A percentile compares a stretch with the other conserved stretches of the same genome.
Conservation (phyloP, 2,888 invertebrate species). For the Pheosia gnoma region DNA sequence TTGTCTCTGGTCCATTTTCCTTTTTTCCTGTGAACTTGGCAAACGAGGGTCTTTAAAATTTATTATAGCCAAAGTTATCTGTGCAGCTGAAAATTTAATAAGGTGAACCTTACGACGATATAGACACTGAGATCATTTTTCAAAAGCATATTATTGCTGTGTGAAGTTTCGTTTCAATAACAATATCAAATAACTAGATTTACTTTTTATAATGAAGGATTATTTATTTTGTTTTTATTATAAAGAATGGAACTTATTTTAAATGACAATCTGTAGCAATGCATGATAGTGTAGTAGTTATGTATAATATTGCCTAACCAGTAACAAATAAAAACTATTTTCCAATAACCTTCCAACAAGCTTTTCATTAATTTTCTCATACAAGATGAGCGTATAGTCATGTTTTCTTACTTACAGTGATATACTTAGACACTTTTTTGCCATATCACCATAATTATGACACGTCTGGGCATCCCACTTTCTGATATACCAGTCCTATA, state of each 20-base stretch:
- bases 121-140: not conserved
- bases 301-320: no score
- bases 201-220: not conserved
- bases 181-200: not conserved
- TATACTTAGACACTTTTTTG: no score
- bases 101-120: not conserved
- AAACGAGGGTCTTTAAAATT: not conserved
- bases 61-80: not conserved
- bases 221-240: not conserved
- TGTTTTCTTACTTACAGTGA: no score
- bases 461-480: not conserved
- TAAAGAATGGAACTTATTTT: no score
- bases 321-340: no score
- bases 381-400: no score
- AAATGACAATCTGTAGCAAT: no score
- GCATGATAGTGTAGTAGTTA: no score
- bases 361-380: no score
- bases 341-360: no score
- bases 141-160: not conserved
- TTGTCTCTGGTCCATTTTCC: not conserved
- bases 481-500: slow-evolving; percentile 9
- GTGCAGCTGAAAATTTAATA: slow-evolving; percentile 1
- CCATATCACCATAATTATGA: not conserved
- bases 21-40: slow-evolving; percentile 2
- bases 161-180: not conserved